Evolutionary conservation across 2,113 vertebrate genomes (phyloP).

Genomic region (Cavia aperea): DNA sequence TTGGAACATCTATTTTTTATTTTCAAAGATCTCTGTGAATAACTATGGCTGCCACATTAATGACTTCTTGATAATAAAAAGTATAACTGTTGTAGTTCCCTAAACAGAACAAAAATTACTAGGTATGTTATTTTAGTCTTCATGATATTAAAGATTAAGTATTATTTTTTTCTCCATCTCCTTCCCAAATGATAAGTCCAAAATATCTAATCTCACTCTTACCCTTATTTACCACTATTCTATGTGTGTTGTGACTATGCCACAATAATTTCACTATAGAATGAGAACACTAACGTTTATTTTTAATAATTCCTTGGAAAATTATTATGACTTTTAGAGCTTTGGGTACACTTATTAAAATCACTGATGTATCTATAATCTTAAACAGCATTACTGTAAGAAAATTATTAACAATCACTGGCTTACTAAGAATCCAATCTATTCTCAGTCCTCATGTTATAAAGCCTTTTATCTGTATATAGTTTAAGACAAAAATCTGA

Average conservation of each 20-base stretch:
- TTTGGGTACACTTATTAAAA: neutral
- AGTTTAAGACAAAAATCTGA: neutral
- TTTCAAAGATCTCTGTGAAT: constrained; percentile 8
- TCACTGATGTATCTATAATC: neutral
- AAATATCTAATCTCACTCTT: neutral
- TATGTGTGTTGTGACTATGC: neutral
- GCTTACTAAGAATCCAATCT: neutral
- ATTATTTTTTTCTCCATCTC: constrained; percentile 4
- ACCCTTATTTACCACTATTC: neutral
- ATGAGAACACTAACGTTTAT: neutral
- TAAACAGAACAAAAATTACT: neutral
- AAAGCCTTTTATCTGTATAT: neutral
- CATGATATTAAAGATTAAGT: neutral
- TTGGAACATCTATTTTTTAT: neutral
- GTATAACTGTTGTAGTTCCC: neutral
- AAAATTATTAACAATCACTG: neutral
- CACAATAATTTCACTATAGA: neutral
- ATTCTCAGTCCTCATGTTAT: neutral
- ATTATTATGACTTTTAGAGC: neutral
- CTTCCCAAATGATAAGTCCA: neutral
- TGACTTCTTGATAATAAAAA: constrained; percentile 1
- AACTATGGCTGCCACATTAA: constrained; percentile 1
- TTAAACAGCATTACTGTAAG: neutral
- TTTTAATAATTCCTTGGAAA: constrained; percentile 10
- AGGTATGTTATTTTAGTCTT: neutral